Base-by-base conservation (phyloP, 2,113 vertebrate species). In the Tychaedon coryphoeus region DNA sequence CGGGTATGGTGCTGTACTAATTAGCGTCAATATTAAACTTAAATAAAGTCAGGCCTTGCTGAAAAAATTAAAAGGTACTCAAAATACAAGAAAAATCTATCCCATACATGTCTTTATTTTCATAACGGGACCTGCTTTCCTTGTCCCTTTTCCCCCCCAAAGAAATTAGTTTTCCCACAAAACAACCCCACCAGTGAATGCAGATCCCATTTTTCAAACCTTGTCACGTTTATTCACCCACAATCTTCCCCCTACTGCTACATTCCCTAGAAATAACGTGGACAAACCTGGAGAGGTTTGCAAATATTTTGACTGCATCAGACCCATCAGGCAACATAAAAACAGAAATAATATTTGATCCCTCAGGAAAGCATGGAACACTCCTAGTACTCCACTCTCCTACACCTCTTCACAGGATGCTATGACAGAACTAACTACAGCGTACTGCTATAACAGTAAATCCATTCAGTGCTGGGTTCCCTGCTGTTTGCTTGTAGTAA, bases 261-360 rank as follows among this genome's bases (percentile, higher is more conserved):
- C 31, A 11, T 23, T 33, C 24, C 20, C 48, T 2, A 24, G 18
- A 40, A 86, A 61, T 10, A 50, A 45, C 0, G 0, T 1, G 16
- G 40, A 14, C 43, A 72, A 65, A 67, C 19, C 36, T 6, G 1
- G 36, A 74, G 22, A 82, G 22, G 42, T 38, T 0, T 57, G 34
- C 47, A 71, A 51, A 42, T 19, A 34, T 15, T 84, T 11, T 20
- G 8, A 54, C 5, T 17, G 28, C n/a, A 58, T 40, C 19, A 40
- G 40, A 40, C 40, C 40, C 14, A 40, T 40, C 45, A 25, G 36
- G 43, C 33, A 40, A 23, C 10, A 26, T 2, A 29, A 86, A 70
- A 79, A 13, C 31, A 38, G 38, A 13, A 74, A 23, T 34, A 66
- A 14, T 5, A 61, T 7, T 22, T 24, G 31, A 53, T 24, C 50